Evolutionary conservation across 92 coral and sea anemone species (phyloP).

Genomic region (Zoanthus gigantus): DNA sequence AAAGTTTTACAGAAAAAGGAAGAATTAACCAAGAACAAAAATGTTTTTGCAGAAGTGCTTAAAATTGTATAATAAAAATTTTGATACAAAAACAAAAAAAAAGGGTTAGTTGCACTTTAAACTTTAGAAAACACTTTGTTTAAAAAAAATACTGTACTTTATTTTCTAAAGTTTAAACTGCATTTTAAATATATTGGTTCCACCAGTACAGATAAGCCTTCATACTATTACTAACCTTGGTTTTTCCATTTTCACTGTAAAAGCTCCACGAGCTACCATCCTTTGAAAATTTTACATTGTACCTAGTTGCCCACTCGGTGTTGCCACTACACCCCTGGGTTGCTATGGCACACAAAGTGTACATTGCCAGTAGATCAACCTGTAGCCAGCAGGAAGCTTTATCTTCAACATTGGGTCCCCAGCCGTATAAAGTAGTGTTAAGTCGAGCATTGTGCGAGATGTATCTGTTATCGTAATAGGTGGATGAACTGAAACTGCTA

Average conservation of each 20-base stretch:
- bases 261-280: constrained; percentile 52
- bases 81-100: too few species aligned
- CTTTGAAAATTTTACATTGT: constrained; percentile 53
- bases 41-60: too few species aligned
- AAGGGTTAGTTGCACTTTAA: too few species aligned
- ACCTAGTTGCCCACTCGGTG: neutral
- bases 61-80: too few species aligned
- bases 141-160: too few species aligned
- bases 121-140: too few species aligned
- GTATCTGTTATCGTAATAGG: constrained; percentile 3
- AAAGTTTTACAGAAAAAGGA: too few species aligned
- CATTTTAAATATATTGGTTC: too few species aligned
- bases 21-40: too few species aligned
- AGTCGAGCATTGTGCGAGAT: constrained; percentile 1
- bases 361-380: constrained; percentile 54
- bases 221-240: constrained; percentile 11
- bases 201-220: too few species aligned
- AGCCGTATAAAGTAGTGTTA: neutral
- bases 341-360: constrained; percentile 49
- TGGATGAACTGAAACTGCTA: constrained; percentile 6
- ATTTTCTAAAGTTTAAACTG: too few species aligned
- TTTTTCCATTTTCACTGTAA: constrained; percentile 27
- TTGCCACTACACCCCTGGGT: constrained; percentile 46
- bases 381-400: neutral
- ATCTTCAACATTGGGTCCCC: neutral